These are phyloP conservation scores for Perccottus glenii DNA, from an alignment of 2,113 vertebrate genomes.

Conservation along the genomic window DNA sequence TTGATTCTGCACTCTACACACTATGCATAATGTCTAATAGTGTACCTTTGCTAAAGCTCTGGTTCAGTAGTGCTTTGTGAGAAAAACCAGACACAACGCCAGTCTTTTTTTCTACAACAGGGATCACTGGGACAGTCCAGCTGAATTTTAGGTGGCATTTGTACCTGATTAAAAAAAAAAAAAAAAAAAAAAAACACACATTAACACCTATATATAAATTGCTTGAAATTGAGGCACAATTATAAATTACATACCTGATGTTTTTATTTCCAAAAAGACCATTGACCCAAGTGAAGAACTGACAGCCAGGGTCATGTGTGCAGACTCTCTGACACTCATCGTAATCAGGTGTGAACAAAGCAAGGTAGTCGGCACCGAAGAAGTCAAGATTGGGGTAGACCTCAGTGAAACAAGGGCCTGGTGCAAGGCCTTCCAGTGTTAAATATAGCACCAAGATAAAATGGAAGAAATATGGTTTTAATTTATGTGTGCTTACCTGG, in stretches of 20 bases:
- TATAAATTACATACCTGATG: constrained; percentile 14
- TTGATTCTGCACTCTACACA: fast-evolving
- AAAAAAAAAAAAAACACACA: background rate
- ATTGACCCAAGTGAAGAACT: constrained; percentile 62
- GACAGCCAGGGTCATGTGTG: constrained; percentile 62
- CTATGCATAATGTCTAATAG: background rate
- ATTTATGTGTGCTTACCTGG: background rate
- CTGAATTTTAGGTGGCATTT: constrained; percentile 69
- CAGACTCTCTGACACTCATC: constrained; percentile 69
- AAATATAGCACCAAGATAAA: background rate
- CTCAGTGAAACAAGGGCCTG: constrained; percentile 41
- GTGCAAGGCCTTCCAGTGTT: background rate
- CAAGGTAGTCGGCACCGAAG: constrained; percentile 34
- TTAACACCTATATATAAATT: background rate
- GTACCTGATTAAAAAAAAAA: constrained; percentile 32
- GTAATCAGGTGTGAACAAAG: constrained; percentile 46
- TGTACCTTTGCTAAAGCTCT: constrained; percentile 11
- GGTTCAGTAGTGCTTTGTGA: background rate
- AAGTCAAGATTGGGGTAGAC: constrained; percentile 65
- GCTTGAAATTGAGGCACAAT: background rate
- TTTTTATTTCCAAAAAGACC: fast-evolving
- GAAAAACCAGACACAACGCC: constrained; percentile 62
- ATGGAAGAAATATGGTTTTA: background rate
- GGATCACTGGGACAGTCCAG: constrained; percentile 38
- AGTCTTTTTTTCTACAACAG: constrained; percentile 1